phyloP scores from a whole-genome alignment of 2,113 vertebrate species.

The Prunella fulvescens region DNA sequence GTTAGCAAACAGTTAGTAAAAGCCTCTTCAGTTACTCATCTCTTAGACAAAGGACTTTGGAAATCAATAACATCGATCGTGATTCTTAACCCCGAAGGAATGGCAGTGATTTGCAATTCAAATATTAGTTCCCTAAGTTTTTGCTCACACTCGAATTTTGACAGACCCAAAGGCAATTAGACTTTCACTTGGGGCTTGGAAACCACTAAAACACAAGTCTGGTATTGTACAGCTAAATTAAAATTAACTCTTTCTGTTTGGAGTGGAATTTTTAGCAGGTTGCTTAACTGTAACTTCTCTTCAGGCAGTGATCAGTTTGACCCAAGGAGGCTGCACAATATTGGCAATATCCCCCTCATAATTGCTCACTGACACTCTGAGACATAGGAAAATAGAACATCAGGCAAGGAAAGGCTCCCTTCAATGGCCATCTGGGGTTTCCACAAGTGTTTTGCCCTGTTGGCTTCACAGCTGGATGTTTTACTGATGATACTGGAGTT shows the following conservation, averaged over 20 bases:
- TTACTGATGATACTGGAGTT: neutral
- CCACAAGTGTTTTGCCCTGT: neutral
- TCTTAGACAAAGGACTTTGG: neutral
- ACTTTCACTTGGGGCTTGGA: neutral
- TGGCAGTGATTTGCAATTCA: neutral
- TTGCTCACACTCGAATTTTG: neutral
- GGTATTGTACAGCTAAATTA: neutral
- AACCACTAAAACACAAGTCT: neutral
- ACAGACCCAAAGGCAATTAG: neutral
- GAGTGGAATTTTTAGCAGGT: neutral
- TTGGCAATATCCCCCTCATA: neutral
- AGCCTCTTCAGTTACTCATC: conserved; percentile 23
- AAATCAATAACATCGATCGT: conserved; percentile 24
- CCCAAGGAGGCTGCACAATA: neutral
- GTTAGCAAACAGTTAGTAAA: conserved; percentile 41
- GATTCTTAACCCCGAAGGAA: conserved; percentile 1
- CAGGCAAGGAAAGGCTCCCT: neutral
- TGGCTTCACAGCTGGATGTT: neutral
- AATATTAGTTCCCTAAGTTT: neutral
- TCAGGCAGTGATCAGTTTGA: neutral
- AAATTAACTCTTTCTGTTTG: neutral
- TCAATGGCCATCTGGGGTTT: neutral
- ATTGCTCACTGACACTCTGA: neutral
- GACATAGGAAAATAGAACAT: neutral
- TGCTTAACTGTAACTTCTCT: neutral